Base-by-base conservation (phyloP, 2,888 invertebrate species). In the Balanococcus diminutus region DNA sequence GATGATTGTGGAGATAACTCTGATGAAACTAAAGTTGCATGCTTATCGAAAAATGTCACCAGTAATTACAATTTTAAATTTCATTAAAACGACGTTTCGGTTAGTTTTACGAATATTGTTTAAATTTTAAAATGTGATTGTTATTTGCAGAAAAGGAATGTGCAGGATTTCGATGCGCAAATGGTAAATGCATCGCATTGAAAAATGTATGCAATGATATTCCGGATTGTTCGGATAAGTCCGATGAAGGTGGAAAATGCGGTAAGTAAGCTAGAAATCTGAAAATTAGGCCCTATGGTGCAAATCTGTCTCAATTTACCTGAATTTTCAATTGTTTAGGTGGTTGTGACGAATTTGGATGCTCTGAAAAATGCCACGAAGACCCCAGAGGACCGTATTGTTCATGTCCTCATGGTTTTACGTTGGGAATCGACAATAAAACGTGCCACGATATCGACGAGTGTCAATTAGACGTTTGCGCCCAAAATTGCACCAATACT, bases 371-470 rank as follows among this genome's bases (percentile, higher is more conserved):
- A 28, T 89, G 89, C 84, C 82, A 86, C 32, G 88, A 92, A 25
- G 93, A 94, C 0, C 95, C 96, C 0, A 88, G 89, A 0, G 95
- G 95, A 0, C 92, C 93, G 0, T 90, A 90, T 3, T 96, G 96
- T 89, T 88, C 89, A 0, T 96, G 96, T 88, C 89, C 90, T 0
- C 87, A 88, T 0, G 96, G 95, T 0, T 94, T 91, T 89, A 89
- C 89, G 16, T 89, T 93, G 46, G 89, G 89, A 1, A 88, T 89
- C 0, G 93, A 93, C 88, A 91, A 92, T 39, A 90, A 89, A 81
- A 90, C 90, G 28, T 96, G 96, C 88, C 89, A 89, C 16, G 95
- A 96, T 89, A 90, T 94, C 0, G 91, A 96, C 88, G 96, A 96
- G 90, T 97, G 97, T 88, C 87, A 89, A 1, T 88, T 89, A 1